These are phyloP conservation scores for Cheilosia impressa DNA, from an alignment of 2,888 invertebrate genomes.

Conservation along the genomic window DNA sequence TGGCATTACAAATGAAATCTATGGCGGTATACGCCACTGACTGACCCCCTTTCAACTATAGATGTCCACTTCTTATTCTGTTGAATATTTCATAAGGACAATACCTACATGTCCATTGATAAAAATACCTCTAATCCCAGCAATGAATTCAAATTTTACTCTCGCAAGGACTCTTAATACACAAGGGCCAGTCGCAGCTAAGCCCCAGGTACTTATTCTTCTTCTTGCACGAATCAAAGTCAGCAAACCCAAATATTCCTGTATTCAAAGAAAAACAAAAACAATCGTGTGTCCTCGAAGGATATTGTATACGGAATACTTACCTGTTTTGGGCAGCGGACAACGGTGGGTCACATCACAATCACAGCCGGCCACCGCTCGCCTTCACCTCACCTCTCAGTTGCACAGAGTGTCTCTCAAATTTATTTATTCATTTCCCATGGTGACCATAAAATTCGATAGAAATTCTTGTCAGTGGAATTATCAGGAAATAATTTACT, in stretches of 20 bases:
- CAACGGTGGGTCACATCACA: background rate
- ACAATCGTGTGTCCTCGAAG: constrained; percentile 65
- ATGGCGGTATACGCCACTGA: constrained; percentile 23
- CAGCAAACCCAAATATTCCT: constrained; percentile 1
- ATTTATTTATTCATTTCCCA: constrained; percentile 75
- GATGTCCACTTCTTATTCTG: constrained; percentile 54
- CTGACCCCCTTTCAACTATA: constrained; percentile 5
- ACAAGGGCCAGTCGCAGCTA: constrained; percentile 35
- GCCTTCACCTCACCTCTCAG: constrained; percentile 57
- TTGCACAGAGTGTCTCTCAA: constrained; percentile 61
- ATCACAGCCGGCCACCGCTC: constrained; percentile 9
- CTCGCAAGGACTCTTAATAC: constrained; percentile 34
- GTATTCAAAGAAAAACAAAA: constrained; percentile 34
- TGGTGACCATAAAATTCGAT: constrained; percentile 74
- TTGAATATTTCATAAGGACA: constrained; percentile 74
- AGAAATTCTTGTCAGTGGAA: constrained; percentile 71
- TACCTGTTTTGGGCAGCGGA: constrained; percentile 2
- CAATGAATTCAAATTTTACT: constrained; percentile 72
- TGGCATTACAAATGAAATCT: constrained; percentile 55
- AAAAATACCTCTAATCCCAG: constrained; percentile 69
- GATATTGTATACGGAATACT: constrained; percentile 41
- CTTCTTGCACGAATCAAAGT: background rate
- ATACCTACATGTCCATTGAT: constrained; percentile 61
- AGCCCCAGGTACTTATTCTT: constrained; percentile 8
- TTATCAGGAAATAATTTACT: constrained; percentile 75